Conservation (phyloP, 2,113 vertebrate species). For the Gnathonemus longibarbis region DNA sequence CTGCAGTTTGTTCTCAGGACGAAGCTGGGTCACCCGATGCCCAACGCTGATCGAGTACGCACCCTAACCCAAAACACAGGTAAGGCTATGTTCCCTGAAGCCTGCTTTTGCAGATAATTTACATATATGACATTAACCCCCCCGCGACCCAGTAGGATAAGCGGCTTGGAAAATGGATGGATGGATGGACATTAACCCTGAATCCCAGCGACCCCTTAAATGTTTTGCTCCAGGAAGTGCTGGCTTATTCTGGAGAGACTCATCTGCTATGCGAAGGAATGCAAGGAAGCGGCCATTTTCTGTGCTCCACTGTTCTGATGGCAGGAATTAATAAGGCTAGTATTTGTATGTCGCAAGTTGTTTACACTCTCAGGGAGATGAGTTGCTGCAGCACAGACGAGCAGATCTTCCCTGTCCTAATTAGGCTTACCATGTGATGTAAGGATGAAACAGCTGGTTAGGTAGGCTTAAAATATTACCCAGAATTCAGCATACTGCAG, state of each 20-base stretch:
- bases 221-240: not conserved
- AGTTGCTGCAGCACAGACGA: not conserved
- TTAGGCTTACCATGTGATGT: constrained; percentile 4
- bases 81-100: not conserved
- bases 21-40: not conserved
- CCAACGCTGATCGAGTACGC: not conserved
- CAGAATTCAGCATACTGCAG: not conserved
- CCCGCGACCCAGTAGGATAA: too few relatives aligned
- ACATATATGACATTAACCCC: not conserved
- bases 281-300: not conserved
- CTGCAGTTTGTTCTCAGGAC: not conserved
- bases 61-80: not conserved
- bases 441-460: not conserved
- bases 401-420: constrained; percentile 8
- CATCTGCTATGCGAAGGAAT: not conserved
- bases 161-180: too few relatives aligned
- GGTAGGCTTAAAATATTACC: constrained; percentile 16
- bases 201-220: not conserved
- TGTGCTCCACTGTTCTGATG: not conserved
- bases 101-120: not conserved
- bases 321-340: not conserved
- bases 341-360: not conserved
- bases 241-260: not conserved
- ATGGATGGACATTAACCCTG: not conserved
- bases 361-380: not conserved